Conservation (phyloP, 2,113 vertebrate species). For the Oncorhynchus gorbuscha region DNA sequence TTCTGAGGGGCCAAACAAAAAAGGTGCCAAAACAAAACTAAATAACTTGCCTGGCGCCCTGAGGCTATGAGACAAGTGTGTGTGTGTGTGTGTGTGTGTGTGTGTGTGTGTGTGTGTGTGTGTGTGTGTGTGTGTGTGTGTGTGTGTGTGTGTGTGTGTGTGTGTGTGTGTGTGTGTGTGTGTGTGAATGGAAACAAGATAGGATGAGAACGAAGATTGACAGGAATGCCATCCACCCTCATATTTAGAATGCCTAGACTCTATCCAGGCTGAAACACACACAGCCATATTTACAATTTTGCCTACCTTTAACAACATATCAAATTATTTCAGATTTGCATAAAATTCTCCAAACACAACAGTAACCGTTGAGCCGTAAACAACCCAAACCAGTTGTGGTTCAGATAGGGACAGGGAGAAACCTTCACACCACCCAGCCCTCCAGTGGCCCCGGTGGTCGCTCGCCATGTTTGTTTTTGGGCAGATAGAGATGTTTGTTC, state of each 20-base stretch:
- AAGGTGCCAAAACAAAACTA: too few species aligned
- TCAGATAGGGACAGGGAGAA: neutral
- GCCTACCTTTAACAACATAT: neutral
- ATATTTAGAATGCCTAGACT: constrained; percentile 65
- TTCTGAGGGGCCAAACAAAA: neutral
- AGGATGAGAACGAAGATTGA: constrained; percentile 59
- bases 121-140: too few species aligned
- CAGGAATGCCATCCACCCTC: constrained; percentile 69
- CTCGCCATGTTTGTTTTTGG: neutral
- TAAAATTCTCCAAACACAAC: neutral
- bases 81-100: too few species aligned
- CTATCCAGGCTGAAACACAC: constrained; percentile 56
- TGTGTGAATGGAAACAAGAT: constrained; percentile 46
- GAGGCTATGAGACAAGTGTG: constrained; percentile 7
- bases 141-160: too few species aligned
- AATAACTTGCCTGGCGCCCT: constrained; percentile 17
- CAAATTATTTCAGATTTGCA: too few species aligned
- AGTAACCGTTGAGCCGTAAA: neutral
- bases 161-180: too few species aligned
- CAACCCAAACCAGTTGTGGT: neutral
- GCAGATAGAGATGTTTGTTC: constrained; percentile 11
- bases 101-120: too few species aligned
- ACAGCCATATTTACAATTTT: neutral
- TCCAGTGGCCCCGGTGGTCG: too few species aligned
- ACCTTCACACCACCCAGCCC: neutral